Conservation (phyloP, 2,888 invertebrate species). For the Eupithecia centaureata region DNA sequence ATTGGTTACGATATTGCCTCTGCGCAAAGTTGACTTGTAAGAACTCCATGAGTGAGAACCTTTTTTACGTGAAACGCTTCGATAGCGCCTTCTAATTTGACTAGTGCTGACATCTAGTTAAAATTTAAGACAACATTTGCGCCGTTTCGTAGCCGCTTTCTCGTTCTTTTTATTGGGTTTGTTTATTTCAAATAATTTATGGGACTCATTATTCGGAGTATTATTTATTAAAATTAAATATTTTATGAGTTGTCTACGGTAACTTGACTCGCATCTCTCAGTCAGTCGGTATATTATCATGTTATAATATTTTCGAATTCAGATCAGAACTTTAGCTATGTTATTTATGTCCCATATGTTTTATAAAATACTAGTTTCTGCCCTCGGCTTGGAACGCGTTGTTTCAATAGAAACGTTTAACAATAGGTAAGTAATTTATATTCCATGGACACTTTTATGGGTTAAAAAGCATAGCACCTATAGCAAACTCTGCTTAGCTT, state of each 20-base stretch:
- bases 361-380: not conserved
- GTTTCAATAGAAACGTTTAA: too few relatives aligned
- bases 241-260: not conserved
- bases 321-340: too few relatives aligned
- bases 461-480: too few relatives aligned
- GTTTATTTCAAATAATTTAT: not conserved
- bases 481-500: too few relatives aligned
- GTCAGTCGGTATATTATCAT: not conserved
- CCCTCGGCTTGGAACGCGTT: too few relatives aligned
- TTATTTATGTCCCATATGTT: not conserved
- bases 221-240: not conserved
- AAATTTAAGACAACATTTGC: not conserved
- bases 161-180: not conserved
- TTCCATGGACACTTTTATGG: too few relatives aligned
- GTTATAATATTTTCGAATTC: too few relatives aligned
- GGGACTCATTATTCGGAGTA: not conserved
- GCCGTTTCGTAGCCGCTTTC: not conserved
- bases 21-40: conserved; percentile 90
- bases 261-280: not conserved
- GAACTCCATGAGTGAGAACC: not conserved
- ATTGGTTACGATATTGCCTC: conserved; percentile 96
- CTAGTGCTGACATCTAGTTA: conserved; percentile 26
- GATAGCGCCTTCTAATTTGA: conserved; percentile 28
- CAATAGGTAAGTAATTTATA: too few relatives aligned
- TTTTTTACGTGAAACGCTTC: conserved; percentile 19